A percentile compares a stretch with the other conserved stretches of the same genome.
These are phyloP conservation scores for Tineola bisselliella DNA, from an alignment of 2,888 invertebrate species.

Conservation along the genomic window DNA sequence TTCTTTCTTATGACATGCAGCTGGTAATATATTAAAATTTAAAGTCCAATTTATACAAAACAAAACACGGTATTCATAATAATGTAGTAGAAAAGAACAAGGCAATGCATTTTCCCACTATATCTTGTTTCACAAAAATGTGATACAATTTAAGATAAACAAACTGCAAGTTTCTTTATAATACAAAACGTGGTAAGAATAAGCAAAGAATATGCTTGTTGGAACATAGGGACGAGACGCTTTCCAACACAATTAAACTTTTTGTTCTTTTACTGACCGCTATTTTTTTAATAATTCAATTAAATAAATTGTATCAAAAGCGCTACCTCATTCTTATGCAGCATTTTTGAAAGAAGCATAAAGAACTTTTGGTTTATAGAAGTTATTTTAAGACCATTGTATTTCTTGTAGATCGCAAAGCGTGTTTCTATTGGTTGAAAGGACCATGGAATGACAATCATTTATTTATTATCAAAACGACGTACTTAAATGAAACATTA, in stretches of 20 bases:
- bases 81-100: background rate
- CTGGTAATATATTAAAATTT: too few species aligned
- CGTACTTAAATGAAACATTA: background rate
- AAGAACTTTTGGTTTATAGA: too few species aligned
- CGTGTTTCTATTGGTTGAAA: too few species aligned
- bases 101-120: background rate
- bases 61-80: background rate
- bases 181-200: background rate
- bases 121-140: constrained; percentile 4
- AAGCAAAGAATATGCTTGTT: background rate
- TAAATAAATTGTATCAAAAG: background rate
- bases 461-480: background rate
- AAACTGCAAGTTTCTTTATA: constrained; percentile 3
- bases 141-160: constrained; percentile 9
- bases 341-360: too few species aligned
- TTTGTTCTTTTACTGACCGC: background rate
- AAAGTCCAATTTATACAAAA: background rate
- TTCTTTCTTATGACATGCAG: background rate
- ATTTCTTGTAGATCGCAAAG: too few species aligned
- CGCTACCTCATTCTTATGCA: too few species aligned
- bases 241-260: background rate
- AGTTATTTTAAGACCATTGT: too few species aligned
- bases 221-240: background rate
- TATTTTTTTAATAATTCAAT: background rate
- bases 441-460: too few species aligned